phyloP scores from a whole-genome alignment of 2,113 vertebrate genomes.

The Oenanthe oenanthe region DNA sequence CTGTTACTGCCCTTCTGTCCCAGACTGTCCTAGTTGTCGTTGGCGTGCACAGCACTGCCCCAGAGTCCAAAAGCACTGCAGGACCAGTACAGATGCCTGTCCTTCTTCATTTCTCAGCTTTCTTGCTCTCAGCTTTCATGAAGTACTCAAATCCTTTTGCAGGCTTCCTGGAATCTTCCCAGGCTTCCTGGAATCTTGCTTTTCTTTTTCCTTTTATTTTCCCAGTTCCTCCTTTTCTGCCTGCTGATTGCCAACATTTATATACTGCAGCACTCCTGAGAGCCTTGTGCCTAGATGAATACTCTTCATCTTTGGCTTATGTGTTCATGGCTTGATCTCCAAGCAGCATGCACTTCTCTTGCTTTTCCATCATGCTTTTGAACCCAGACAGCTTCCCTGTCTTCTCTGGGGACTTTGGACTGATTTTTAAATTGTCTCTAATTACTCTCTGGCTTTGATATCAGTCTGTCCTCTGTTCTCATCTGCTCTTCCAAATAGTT shows the following conservation, averaged over 20 bases:
- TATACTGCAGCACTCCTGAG: neutral
- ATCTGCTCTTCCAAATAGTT: neutral
- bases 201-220: neutral
- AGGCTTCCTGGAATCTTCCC: neutral
- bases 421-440: neutral
- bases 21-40: neutral
- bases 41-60: neutral
- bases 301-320: neutral
- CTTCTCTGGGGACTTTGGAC: neutral
- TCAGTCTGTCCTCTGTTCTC: neutral
- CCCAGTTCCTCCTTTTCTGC: neutral
- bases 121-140: neutral
- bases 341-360: neutral
- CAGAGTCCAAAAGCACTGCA: neutral
- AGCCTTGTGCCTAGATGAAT: neutral
- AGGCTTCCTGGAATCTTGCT: neutral
- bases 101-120: neutral
- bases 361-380: neutral
- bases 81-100: neutral
- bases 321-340: neutral
- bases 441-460: neutral
- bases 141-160: neutral
- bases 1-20: neutral
- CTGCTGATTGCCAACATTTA: neutral
- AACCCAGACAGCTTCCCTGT: neutral